Evolutionary conservation across 2,888 invertebrate genomes (phyloP).

Genomic region (Keiferia lycopersicella): DNA sequence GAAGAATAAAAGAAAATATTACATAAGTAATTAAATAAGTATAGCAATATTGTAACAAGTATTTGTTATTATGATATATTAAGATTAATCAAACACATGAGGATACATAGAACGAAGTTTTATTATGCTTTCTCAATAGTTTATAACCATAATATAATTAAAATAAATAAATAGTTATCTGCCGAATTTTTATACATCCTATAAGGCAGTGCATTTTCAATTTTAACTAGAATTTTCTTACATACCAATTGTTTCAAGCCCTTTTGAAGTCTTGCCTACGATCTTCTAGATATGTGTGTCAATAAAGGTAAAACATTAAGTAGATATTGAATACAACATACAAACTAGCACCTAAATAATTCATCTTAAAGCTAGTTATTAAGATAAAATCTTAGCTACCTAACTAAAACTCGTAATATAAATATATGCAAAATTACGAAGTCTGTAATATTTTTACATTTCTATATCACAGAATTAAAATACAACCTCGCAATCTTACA

Average conservation of each 20-base stretch:
- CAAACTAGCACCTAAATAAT: slow-evolving; percentile 31
- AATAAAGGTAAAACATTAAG: slow-evolving; percentile 22
- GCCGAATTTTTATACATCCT: slow-evolving; percentile 33
- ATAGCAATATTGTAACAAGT: not conserved
- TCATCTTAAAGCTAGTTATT: slow-evolving; percentile 27
- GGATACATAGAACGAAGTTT: slow-evolving; percentile 46
- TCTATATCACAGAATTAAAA: slow-evolving; percentile 79
- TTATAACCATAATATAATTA: slow-evolving; percentile 35
- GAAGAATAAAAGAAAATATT: too few species aligned
- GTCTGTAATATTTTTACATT: slow-evolving; percentile 56
- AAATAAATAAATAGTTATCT: slow-evolving; percentile 39
- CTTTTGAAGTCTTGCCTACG: slow-evolving; percentile 5
- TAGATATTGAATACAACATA: slow-evolving; percentile 18
- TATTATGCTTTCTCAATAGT: slow-evolving; percentile 58
- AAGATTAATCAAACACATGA: slow-evolving; percentile 26
- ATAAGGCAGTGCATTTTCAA: slow-evolving; percentile 26
- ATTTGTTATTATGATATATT: too few species aligned
- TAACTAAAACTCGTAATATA: slow-evolving; percentile 25
- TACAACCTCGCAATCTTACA: slow-evolving; percentile 61
- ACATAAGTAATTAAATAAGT: not conserved
- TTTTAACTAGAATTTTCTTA: not conserved
- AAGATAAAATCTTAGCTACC: slow-evolving; percentile 33
- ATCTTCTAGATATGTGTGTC: slow-evolving; percentile 5
- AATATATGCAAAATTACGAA: slow-evolving; percentile 24
- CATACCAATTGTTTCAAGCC: slow-evolving; percentile 8